Evolutionary conservation across 2,888 invertebrate species (phyloP), one percentile per base, ranked within the genome.

Genomic region (Dendrolimus pini): DNA sequence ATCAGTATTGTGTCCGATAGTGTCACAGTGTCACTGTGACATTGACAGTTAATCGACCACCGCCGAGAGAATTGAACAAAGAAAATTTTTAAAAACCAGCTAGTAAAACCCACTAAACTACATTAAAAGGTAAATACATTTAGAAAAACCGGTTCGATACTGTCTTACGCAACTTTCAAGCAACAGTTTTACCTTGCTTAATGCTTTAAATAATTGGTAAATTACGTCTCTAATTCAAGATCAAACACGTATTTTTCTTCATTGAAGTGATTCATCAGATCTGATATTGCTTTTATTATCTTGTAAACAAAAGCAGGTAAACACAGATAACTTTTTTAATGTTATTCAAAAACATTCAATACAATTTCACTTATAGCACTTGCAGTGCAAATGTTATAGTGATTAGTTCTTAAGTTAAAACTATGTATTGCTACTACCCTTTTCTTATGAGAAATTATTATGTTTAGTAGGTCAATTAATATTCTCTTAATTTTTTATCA

Each of bases 81-180:
- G 67, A 62, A 65, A 64, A 66, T 70, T 60, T 18, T 59, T 58
- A 59, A 68, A 69, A 73, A 69, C 69, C 66, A 66, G 69, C 64
- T 66, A 55, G 63, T 61, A 62, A 66, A 59, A 67, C 65, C 62
- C 60, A 18, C 52, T 64, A 64, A 65, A 68, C 67, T 63, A 69
- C 69, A 68, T 70, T 67, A 10, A 62, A 71, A 75, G 72, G 75
- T 79, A 75, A 69, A 65, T 54, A 62, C 70, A 71, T 66, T 70
- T 64, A 64, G 52, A 57, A 13, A 64, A 73, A 74, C 76, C 67
- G 70, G 77, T 77, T 75, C 58, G 41, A 53, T n/a, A 54, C n/a
- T 8, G 12, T n/a, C 47, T 72, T 68, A 60, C 61, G 58, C 65
- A 73, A 74, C 57, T 56, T 2, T 41, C 30, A 56, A 47, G 12